Conservation (phyloP, 2,888 invertebrate species). For the Harpalus rufipes region DNA sequence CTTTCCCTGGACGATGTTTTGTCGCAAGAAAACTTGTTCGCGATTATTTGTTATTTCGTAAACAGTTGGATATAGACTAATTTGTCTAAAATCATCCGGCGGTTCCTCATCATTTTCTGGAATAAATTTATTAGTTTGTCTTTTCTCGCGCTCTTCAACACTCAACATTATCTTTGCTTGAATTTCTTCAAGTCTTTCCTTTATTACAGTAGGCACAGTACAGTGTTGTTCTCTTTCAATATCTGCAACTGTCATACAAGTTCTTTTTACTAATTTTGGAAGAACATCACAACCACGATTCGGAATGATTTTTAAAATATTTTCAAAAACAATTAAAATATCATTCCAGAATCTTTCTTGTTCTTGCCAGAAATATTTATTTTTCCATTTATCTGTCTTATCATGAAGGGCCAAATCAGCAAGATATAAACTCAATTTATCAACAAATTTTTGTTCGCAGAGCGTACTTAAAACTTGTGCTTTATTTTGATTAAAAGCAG, state of each 20-base stretch:
- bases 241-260: constrained; percentile 69
- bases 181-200: constrained; percentile 77
- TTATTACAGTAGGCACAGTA: constrained; percentile 72
- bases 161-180: constrained; percentile 74
- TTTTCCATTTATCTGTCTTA: constrained; percentile 65
- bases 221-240: constrained; percentile 69
- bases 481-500: constrained; percentile 69
- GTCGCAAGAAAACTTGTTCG: constrained; percentile 77
- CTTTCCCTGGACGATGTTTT: constrained; percentile 81
- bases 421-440: constrained; percentile 70
- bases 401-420: constrained; percentile 68
- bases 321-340: constrained; percentile 72
- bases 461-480: constrained; percentile 69
- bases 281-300: constrained; percentile 73
- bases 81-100: constrained; percentile 79
- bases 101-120: constrained; percentile 77
- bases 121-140: constrained; percentile 72
- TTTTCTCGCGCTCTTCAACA: constrained; percentile 74
- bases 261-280: constrained; percentile 71
- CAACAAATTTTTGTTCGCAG: constrained; percentile 69
- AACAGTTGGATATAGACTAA: constrained; percentile 79
- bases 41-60: constrained; percentile 74
- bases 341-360: constrained; percentile 71
- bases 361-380: constrained; percentile 70
- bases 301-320: constrained; percentile 74